Evolutionary conservation across 2,113 vertebrate species (phyloP), one percentile per base, ranked within the genome.

Genomic region (Promerops cafer): DNA sequence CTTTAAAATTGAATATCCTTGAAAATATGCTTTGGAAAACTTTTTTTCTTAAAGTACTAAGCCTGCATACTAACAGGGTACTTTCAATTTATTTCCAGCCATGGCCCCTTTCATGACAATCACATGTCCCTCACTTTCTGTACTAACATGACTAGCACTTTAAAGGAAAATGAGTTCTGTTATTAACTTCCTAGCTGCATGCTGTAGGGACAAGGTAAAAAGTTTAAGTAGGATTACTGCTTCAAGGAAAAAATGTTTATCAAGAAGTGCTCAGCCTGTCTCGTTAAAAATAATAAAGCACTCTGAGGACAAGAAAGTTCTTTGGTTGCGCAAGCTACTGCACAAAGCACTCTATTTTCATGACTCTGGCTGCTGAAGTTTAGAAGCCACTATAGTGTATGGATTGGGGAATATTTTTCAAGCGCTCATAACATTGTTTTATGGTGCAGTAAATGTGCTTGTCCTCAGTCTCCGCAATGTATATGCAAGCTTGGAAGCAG

Each of bases 141-240:
- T 44, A 52, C n/a, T 64, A 76, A 54, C 19, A 56, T 40, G 68
- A 86, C 83, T 78, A 84, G 80, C 60, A 52, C 86, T 96, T 90
- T 74, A 90, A 92, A 87, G 61, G 72, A 92, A 83, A 93, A 95
- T 42, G 21, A 88, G 31, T 72, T 95, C 75, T 74, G 60, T 93
- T 92, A 83, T 79, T 93, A 87, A 87, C 77, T 96, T 95, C 61
- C 76, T 89, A 91, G 72, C 1, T 39, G 49, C 76, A 82, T 69
- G 89, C 83, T 96, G 83, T 79, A 87, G 88, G 72, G 76, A 83
- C 65, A 92, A 94, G 90, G 90, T 97, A 96, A 96, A 96, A 95
- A 94, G 87, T 96, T 96, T 94, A 95, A 97, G 90, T 71, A 90
- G 93, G 96, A 95, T 96, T 95, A 94, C 72, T 90, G 83, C 95